Evolutionary conservation across 2,888 invertebrate species (phyloP), one percentile per base, ranked within the genome.

Genomic region (Nineta flava): DNA sequence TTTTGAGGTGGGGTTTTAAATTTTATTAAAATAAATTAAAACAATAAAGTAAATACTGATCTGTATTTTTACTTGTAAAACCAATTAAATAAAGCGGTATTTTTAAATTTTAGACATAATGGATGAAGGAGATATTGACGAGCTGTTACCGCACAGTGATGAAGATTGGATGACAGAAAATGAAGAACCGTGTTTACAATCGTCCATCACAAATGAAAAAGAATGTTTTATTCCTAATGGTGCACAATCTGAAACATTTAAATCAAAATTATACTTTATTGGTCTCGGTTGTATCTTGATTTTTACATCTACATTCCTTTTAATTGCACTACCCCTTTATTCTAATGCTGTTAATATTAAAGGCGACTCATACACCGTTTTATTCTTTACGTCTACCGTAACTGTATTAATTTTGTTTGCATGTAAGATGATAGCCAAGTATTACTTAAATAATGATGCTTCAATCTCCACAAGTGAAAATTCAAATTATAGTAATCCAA

Each of bases 321-420:
- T 75, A 55, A 70, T 75, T 55, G 60, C 69, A 50, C 62, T 73
- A 53, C 76, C 76, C 13, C 60, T 74, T 41, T 76, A 75, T 60
- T 60, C 70, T 49, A 69, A 71, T 50, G 54, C 63, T 21, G 56
- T 65, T 47, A 65, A 64, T 53, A 56, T 60, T 9, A 55, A 54
- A 35, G 62, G 65, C 44, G 62, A 63, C 57, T 62, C 61, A 15
- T 66, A 64, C 53, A 60, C 61, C 3, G 52, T 66, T 50, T 57
- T 65, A 15, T 54, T 62, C 17, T 63, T 65, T 34, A 62, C 60
- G 41, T 59, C 62, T 4, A 54, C 55, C 13, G 51, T 63, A 44
- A 59, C 62, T 31, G 55, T 59, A 10, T 43, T 62, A 12, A 50
- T 61, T 40, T 59, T 66, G 19, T 46, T 64, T 31, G 44, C 60